Evolutionary conservation across 2,113 vertebrate species (phyloP), one percentile per base, ranked within the genome.

Genomic region (Cygnus buccinator): DNA sequence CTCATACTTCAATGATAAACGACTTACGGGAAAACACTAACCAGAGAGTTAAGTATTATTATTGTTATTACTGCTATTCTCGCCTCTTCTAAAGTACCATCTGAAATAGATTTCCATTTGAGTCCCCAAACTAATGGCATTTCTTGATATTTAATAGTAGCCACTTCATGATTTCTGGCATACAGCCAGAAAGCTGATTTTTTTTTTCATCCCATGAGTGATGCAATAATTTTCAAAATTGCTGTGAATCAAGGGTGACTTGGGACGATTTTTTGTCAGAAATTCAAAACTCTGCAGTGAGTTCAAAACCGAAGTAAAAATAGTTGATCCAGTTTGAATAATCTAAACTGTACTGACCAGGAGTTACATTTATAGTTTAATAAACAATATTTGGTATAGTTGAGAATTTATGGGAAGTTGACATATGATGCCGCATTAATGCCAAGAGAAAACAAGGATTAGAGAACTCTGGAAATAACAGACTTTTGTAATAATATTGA

Each of bases 291-390:
- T 67, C 52, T 55, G 20, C 48, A 25, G 18, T 54, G 28, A 68
- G 48, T 74, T 74, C 19, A 89, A 94, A 90, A 31, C 46, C 12
- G 21, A 91, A 89, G 63, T 68, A 61, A 87, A 96, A 96, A 87
- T 48, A 91, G 50, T 83, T 86, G 83, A 93, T 89, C 35, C 16
- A 37, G 20, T 41, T 89, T 65, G 18, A 95, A 72, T 54, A 96
- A 92, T 62, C 58, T 48, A 70, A 72, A 94, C 66, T 35, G 6
- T 54, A 92, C n/a, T 91, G 93, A 78, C 54, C 37, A 84, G 66
- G 87, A 95, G 72, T 91, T 93, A 88, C 55, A 95, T 72, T 95
- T 95, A 87, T 50, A 87, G 74, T 77, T 97, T 89, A 89, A 87
- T 22, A 87, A 82, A 59, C 90, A 61, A 76, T 33, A 92, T 65